A percentile compares a stretch with the other conserved stretches of the same genome.
Conservation (phyloP, 2,888 invertebrate species). For the Synanthedon andrenaeformis region DNA sequence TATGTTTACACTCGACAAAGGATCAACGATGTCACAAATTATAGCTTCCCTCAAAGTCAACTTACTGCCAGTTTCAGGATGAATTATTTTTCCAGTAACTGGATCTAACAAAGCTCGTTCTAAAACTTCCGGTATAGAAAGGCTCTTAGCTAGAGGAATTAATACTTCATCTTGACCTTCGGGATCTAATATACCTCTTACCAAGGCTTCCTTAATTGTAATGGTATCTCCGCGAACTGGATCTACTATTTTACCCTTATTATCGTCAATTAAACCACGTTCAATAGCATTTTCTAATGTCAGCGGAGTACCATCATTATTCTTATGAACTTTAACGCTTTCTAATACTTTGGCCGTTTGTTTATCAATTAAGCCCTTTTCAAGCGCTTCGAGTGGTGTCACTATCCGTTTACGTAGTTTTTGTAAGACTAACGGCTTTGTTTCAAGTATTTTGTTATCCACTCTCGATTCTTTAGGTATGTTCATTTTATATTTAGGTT, state of each 20-base stretch:
- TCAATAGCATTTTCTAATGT: conserved; percentile 83
- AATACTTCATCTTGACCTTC: conserved; percentile 81
- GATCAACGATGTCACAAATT: conserved; percentile 88
- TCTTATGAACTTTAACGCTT: conserved; percentile 67
- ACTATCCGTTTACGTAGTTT: conserved; percentile 83
- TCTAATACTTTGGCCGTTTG: conserved; percentile 79
- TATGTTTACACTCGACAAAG: conserved; percentile 77
- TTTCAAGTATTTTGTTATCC: conserved; percentile 71
- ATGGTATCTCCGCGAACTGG: conserved; percentile 84
- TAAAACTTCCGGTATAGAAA: conserved; percentile 86
- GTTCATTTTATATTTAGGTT: conserved; percentile 76
- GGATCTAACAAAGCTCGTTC: conserved; percentile 88
- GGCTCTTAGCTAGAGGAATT: conserved; percentile 82
- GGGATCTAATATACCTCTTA: conserved; percentile 83
- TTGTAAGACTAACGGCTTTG: conserved; percentile 78
- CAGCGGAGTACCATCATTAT: conserved; percentile 71
- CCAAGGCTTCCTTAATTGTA: conserved; percentile 86
- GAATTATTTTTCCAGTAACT: conserved; percentile 79
- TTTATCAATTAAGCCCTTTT: conserved; percentile 82
- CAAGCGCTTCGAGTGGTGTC: conserved; percentile 80
- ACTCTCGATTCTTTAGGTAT: conserved; percentile 71
- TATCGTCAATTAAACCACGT: conserved; percentile 76
- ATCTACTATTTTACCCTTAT: conserved; percentile 84
- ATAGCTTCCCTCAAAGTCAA: conserved; percentile 87
- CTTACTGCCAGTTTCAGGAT: conserved; percentile 86